Evolutionary conservation across 1,140 invertebrate species (phyloP).

Genomic region (Uloborus diversus): DNA sequence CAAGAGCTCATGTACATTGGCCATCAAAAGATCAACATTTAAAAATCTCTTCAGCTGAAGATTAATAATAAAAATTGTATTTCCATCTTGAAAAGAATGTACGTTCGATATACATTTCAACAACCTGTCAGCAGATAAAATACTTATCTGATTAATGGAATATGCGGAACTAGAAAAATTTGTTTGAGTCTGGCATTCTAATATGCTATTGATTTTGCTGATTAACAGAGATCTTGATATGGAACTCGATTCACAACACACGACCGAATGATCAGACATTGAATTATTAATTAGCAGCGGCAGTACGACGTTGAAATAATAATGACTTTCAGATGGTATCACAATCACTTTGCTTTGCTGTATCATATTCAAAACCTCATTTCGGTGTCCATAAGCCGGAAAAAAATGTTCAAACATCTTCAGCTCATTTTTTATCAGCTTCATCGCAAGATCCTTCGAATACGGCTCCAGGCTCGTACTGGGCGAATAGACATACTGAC

Average conservation of each 20-base stretch:
- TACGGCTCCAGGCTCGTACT: background rate
- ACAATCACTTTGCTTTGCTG: background rate
- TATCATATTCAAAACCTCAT: background rate
- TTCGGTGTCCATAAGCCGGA: constrained; percentile 10
- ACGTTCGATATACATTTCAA: background rate
- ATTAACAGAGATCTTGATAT: too few relatives aligned
- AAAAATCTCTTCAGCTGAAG: constrained; percentile 16
- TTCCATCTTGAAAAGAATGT: background rate
- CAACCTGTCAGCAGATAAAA: constrained; percentile 5
- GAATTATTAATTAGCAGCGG: constrained; percentile 27
- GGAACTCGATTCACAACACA: constrained; percentile 39
- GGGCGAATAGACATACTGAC: background rate
- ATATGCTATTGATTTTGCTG: too few relatives aligned
- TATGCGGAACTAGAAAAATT: too few relatives aligned
- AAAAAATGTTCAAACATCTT: constrained; percentile 35
- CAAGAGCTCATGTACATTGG: constrained; percentile 10
- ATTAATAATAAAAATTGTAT: constrained; percentile 14
- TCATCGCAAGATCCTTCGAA: background rate
- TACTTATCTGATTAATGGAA: too few relatives aligned
- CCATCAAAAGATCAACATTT: background rate
- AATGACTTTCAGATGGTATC: constrained; percentile 1
- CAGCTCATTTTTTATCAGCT: background rate
- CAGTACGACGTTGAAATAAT: constrained; percentile 13
- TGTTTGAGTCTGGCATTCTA: too few relatives aligned
- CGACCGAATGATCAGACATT: background rate